Percentiles rank a stretch among this genome's conserved stretches.
Evolutionary conservation across 64 coral and sea anemone genomes (phyloP).

Genomic region (Stylophora pistillata): DNA sequence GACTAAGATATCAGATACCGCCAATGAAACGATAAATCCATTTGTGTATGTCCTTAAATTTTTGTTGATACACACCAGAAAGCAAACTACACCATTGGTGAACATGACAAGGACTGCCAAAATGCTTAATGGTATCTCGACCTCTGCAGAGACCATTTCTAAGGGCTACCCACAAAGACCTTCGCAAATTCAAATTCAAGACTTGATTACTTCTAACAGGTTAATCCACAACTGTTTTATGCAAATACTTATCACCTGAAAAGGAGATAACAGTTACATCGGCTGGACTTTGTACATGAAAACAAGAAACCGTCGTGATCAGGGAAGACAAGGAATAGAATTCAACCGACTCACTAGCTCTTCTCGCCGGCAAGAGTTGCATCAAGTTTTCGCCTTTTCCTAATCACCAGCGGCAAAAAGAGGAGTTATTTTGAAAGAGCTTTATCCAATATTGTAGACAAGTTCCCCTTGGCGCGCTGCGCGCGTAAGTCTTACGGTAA

Average conservation of each 20-base stretch:
- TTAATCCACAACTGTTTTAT: not conserved
- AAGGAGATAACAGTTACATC: not conserved
- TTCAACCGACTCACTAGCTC: too few species aligned
- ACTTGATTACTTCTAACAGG: not conserved
- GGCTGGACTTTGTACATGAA: not conserved
- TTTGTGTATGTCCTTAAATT: slow-evolving; percentile 71
- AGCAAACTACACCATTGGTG: slow-evolving; percentile 54
- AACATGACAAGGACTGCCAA: slow-evolving; percentile 56
- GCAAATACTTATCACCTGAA: not conserved
- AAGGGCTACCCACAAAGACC: not conserved
- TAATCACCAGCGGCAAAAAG: too few species aligned
- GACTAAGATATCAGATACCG: slow-evolving; percentile 62
- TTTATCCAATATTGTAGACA: too few species aligned
- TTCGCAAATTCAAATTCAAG: not conserved
- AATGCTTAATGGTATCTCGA: slow-evolving; percentile 55
- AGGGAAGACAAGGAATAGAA: not conserved
- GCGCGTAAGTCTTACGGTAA: too few species aligned
- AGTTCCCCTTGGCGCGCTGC: too few species aligned
- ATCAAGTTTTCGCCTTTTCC: too few species aligned
- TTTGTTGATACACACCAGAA: slow-evolving; percentile 54
- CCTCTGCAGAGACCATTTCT: not conserved
- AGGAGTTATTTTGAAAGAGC: too few species aligned
- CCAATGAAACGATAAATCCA: slow-evolving; percentile 66
- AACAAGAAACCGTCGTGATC: not conserved
- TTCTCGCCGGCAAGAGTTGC: too few species aligned